phyloP scores from a whole-genome alignment of 2,113 vertebrate genomes.

The Pachyramphus minor region DNA sequence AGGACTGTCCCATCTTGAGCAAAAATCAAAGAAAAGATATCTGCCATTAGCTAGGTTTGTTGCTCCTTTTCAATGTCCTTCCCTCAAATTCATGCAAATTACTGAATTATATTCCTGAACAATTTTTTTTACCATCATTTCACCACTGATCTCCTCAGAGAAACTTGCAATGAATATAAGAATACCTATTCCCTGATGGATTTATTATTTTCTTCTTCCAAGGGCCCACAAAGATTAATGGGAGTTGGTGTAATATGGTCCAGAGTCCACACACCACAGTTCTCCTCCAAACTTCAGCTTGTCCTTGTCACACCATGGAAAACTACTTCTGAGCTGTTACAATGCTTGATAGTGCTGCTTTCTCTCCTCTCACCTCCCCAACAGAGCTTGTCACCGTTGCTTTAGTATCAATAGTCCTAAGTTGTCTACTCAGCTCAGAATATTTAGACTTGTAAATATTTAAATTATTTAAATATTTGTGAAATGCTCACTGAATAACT shows the following conservation, averaged over 20 bases:
- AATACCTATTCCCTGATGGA: neutral
- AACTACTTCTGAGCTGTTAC: neutral
- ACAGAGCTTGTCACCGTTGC: neutral
- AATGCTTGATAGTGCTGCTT: neutral
- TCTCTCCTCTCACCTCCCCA: neutral
- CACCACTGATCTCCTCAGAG: neutral
- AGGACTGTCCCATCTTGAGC: fast-evolving
- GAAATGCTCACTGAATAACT: neutral
- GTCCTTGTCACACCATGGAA: neutral
- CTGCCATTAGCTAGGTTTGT: no score
- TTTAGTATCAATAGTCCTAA: neutral
- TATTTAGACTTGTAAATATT: neutral
- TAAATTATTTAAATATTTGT: neutral
- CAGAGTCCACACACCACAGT: neutral
- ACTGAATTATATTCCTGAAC: neutral
- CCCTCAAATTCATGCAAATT: neutral
- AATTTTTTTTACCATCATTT: neutral
- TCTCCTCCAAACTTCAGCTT: neutral
- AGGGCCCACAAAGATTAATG: neutral
- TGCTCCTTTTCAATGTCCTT: neutral
- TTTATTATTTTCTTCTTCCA: neutral
- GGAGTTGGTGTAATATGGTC: neutral
- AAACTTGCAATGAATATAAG: neutral
- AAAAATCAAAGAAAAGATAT: neutral
- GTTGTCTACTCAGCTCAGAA: neutral